Base-by-base conservation (phyloP, 2,888 invertebrate genomes). In the Flabesymbios commensalis region DNA sequence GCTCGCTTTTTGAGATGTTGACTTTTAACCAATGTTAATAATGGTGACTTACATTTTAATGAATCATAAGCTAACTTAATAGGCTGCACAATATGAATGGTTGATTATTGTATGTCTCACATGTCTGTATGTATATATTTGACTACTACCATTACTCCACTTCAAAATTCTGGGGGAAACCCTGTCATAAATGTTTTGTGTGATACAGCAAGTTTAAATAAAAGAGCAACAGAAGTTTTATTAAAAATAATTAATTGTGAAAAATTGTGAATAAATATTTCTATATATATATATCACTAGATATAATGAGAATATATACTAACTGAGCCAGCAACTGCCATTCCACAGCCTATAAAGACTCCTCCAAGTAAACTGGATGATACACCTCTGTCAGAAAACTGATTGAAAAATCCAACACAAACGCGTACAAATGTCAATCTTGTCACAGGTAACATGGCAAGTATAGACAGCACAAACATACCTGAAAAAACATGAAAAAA, bases 241-340 rank as follows among this genome's bases (percentile, higher is more conserved):
- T n/a, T 14, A 36, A n/a, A n/a, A 36, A 14, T 14, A 36, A 36
- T 14, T n/a, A 10, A n/a, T n/a, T 36, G 39, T 14, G 10, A n/a
- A 10, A 36, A n/a, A 14, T 36, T 36, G n/a, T 36, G 39, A 10
- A 14, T 10, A 10, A 36, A 14, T 36, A n/a, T 36, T 36, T 36
- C 39, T 36, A 36, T 36, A n/a, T 14, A 14, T 14, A 10, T 36
- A 36, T 36, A 10, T 14, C 10, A 36, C n/a, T 36, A 36, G 10
- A n/a, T 10, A 10, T 36, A 36, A 36, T 14, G 39, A n/a, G n/a
- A 36, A 7, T 2, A 39, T 5, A 14, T 1, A 61, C 65, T 32
- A 32, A 69, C 69, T n/a, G 69, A 64, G 32, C 70, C 70, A n/a
- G 63, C 31, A 7, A 70, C 7, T 5, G 67, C 57, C 51, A 70